Evolutionary conservation across 2,797 vertebrate species (phyloP), one percentile per base, ranked within the genome.

Genomic region (Carduelis carduelis): DNA sequence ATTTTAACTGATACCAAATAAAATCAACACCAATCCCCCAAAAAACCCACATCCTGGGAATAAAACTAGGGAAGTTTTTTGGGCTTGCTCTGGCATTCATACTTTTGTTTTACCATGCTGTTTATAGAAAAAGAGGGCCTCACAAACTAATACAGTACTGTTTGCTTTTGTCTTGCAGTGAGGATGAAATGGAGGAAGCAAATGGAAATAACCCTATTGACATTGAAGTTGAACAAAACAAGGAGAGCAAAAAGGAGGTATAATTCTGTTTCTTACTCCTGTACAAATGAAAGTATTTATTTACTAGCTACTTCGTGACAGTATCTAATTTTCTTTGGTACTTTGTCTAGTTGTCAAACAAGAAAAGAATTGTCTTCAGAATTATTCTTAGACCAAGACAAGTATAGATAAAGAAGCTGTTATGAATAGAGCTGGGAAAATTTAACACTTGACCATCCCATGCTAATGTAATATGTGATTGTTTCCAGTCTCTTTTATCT

Each of bases 181-280:
- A 99, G 56, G 99, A 99, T 35, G 99, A 99, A 81, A 98, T 97
- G 49, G 99, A 99, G 43, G 99, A 99, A 50, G 89, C 98, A 49
- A 98, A 96, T 76, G 97, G 97, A 89, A 98, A 91, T 91, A 97
- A 98, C 76, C 96, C 98, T 47, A 97, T 98, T 74, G 98, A 99
- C 88, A 91, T 98, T 24, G 99, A 99, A 94, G 85, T 98, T 30
- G 98, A 98, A 68, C 97, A 97, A 79, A 98, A 97, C 82, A 99
- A 99, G 96, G 99, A 99, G 24, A 98, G 98, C 90, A 99, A 98
- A 97, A 99, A 99, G 96, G 98, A 99, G 98, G 98, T 98, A 98
- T 60, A 79, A 70, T 64, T 87, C 28, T 80, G 53, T 59, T 79
- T 63, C 50, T 85, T 75, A 52, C 37, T 93, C 32, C n/a, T 94